Conservation (phyloP, 2,888 invertebrate genomes). For the Nasonovia ribisnigri region DNA sequence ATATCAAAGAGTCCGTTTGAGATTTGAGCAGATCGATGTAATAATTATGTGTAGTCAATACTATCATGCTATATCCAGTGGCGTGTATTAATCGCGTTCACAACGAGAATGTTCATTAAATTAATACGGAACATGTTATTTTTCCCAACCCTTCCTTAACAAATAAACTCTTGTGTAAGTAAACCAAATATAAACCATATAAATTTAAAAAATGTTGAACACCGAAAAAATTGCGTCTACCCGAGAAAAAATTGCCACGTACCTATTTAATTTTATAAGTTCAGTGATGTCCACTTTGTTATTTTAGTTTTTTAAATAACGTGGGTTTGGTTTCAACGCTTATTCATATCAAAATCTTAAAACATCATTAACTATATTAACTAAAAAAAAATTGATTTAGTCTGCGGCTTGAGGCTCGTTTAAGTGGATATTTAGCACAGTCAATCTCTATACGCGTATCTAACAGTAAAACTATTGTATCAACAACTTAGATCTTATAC, state of each 20-base stretch:
- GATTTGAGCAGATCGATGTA: neutral
- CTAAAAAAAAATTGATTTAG: neutral
- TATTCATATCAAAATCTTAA: neutral
- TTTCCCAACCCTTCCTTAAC: neutral
- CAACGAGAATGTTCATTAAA: neutral
- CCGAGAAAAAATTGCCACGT: neutral
- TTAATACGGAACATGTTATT: neutral
- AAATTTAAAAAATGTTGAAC: neutral
- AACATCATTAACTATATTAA: neutral
- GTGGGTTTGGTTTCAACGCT: neutral
- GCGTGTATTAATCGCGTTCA: neutral
- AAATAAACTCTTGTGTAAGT: neutral
- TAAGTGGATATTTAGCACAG: neutral
- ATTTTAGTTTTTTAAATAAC: neutral
- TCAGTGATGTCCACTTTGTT: neutral
- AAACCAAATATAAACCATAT: neutral
- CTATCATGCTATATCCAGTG: neutral
- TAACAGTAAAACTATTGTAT: neutral
- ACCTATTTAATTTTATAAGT: neutral
- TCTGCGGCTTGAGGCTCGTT: neutral
- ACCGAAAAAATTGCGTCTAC: neutral
- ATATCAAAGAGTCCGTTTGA: neutral
- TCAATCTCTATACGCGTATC: neutral
- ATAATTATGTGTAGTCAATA: neutral
- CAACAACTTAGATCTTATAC: neutral